Conservation (phyloP, 1,140 invertebrate species). For the Caenorhabditis brenneri region DNA sequence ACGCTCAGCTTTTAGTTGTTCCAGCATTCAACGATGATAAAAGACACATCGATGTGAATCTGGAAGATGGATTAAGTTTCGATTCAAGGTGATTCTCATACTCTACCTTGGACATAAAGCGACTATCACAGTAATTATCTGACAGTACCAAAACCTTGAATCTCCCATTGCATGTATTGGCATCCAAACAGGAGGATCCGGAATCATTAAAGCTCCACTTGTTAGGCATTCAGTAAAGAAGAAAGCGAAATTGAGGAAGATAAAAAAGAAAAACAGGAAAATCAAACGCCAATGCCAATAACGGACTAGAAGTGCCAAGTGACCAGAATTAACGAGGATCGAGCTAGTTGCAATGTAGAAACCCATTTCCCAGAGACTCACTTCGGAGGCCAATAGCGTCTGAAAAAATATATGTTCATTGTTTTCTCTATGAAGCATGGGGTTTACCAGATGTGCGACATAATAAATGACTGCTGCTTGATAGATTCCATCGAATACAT, state of each 20-base stretch:
- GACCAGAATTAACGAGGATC: slow-evolving; percentile 50
- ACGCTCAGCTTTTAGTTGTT: neutral
- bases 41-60: slow-evolving; percentile 14
- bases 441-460: slow-evolving; percentile 76
- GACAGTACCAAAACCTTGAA: slow-evolving; percentile 35
- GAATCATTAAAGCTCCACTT: neutral
- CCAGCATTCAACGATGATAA: neutral
- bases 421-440: neutral
- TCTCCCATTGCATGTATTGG: slow-evolving; percentile 1
- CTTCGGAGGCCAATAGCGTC: slow-evolving; percentile 29
- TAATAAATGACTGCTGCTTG: slow-evolving; percentile 90
- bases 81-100: neutral
- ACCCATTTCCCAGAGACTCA: slow-evolving; percentile 49
- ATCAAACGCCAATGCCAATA: slow-evolving; percentile 51
- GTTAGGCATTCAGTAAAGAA: slow-evolving; percentile 35
- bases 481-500: slow-evolving; percentile 85
- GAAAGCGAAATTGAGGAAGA: slow-evolving; percentile 45
- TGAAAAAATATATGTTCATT: slow-evolving; percentile 29
- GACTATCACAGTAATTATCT: slow-evolving; percentile 37
- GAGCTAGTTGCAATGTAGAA: slow-evolving; percentile 50
- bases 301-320: slow-evolving; percentile 50
- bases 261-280: slow-evolving; percentile 29
- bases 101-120: slow-evolving; percentile 12
- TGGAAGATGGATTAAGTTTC: neutral
- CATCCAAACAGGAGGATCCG: slow-evolving; percentile 38